Conservation (phyloP, 2,797 vertebrate genomes). For the Enoplosus armatus region DNA sequence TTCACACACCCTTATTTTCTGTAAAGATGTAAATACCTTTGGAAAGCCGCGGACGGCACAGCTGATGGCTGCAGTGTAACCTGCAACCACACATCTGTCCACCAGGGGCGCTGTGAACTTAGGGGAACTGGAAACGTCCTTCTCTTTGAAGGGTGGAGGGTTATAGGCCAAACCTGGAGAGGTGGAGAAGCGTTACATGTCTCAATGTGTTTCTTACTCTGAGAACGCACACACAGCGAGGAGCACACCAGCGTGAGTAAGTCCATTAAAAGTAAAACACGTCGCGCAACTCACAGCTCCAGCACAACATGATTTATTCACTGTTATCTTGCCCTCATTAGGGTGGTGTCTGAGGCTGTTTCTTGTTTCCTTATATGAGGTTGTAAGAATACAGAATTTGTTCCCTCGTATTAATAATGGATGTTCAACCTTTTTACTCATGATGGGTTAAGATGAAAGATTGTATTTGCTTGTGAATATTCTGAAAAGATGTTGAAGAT, state of each 20-base stretch:
- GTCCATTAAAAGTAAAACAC: background rate
- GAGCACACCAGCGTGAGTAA: background rate
- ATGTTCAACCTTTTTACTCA: conserved; percentile 11
- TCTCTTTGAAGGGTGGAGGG: conserved; percentile 83
- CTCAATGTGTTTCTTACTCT: background rate
- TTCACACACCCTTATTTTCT: background rate
- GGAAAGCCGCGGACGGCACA: conserved; percentile 91
- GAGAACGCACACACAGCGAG: background rate
- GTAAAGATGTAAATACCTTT: conserved; percentile 81
- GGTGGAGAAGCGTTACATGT: background rate
- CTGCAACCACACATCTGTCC: conserved; percentile 89
- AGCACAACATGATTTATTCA: background rate
- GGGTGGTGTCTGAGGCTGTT: background rate
- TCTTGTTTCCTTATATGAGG: background rate
- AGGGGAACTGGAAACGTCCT: conserved; percentile 85
- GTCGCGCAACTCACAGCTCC: background rate
- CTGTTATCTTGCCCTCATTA: background rate
- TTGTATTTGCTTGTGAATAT: background rate
- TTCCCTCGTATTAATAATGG: background rate
- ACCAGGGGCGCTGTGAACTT: conserved; percentile 90
- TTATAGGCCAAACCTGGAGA: conserved; percentile 81
- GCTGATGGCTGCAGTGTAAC: conserved; percentile 90
- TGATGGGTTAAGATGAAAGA: background rate
- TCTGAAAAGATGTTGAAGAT: background rate
- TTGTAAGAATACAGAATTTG: background rate